A percentile compares a stretch with the other conserved stretches of the same genome.
Evolutionary conservation across 1,140 invertebrate species (phyloP).

Genomic region (Eciton burchellii): DNA sequence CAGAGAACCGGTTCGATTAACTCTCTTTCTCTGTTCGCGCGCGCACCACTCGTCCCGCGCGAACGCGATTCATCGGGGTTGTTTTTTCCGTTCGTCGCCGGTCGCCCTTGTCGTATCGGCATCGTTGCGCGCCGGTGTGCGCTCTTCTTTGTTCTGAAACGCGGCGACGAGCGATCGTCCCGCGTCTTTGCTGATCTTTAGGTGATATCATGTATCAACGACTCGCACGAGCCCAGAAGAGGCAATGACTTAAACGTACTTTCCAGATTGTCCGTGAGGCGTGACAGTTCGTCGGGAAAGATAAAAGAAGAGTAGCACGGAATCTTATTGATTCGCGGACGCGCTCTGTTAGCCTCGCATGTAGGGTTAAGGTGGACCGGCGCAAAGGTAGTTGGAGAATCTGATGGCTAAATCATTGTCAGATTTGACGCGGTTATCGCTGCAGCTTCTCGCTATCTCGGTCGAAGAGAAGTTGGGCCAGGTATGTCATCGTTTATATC

Average conservation of each 20-base stretch:
- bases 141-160: not conserved
- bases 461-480: not conserved
- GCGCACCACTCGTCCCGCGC: conserved; percentile 39
- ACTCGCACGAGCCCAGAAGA: not conserved
- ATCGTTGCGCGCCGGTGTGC: conserved; percentile 27
- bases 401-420: not conserved
- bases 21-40: conserved; percentile 61
- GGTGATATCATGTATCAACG: not conserved
- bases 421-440: not conserved
- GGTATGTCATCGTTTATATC: conserved; percentile 33
- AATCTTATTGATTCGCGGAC: no score
- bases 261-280: not conserved
- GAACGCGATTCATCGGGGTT: conserved; percentile 68
- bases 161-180: not conserved
- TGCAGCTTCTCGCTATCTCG: conserved; percentile 5
- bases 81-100: conserved; percentile 59
- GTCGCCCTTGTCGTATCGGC: conserved; percentile 44
- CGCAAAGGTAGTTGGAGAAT: not conserved
- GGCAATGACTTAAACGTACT: not conserved
- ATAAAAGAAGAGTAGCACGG: no score
- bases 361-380: no score
- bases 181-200: not conserved
- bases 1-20: conserved; percentile 66
- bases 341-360: no score
- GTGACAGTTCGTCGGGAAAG: no score